phyloP scores from a whole-genome alignment of 2,888 invertebrate genomes.

The Philaethria dido region DNA sequence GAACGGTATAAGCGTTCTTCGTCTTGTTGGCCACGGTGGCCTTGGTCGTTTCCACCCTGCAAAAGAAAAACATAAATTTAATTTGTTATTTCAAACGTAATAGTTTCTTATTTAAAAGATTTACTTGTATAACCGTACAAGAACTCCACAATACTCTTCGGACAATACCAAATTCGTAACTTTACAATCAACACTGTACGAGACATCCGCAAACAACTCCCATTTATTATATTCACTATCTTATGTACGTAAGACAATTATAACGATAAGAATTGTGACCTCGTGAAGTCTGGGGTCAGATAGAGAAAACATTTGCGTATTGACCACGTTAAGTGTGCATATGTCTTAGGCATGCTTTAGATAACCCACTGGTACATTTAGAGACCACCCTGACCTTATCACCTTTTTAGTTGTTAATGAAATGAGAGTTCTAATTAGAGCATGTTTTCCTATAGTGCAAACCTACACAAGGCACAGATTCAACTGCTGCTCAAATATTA shows the following conservation, averaged over 20 bases:
- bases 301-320: slow-evolving; percentile 69
- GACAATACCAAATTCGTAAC: slow-evolving; percentile 47
- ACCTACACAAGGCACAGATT: background rate
- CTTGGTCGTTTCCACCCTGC: slow-evolving; percentile 76
- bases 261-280: slow-evolving; percentile 68
- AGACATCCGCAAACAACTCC: slow-evolving; percentile 72
- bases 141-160: slow-evolving; percentile 18
- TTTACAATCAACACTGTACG: slow-evolving; percentile 66
- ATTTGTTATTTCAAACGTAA: background rate
- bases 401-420: slow-evolving; percentile 20
- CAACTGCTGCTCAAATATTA: slow-evolving; percentile 28
- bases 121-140: slow-evolving; percentile 27
- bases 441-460: background rate
- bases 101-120: background rate
- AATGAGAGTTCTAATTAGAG: background rate
- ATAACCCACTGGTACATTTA: slow-evolving; percentile 68
- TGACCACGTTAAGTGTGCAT: slow-evolving; percentile 64
- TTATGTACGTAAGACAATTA: slow-evolving; percentile 70
- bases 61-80: slow-evolving; percentile 23
- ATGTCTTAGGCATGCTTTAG: slow-evolving; percentile 67
- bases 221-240: slow-evolving; percentile 80
- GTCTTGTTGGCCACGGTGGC: slow-evolving; percentile 72
- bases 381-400: slow-evolving; percentile 62
- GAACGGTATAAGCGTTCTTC: slow-evolving; percentile 73
- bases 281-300: slow-evolving; percentile 68